phyloP scores from a whole-genome alignment of 2,888 invertebrate genomes.

The Lasioglossum lativentre region DNA sequence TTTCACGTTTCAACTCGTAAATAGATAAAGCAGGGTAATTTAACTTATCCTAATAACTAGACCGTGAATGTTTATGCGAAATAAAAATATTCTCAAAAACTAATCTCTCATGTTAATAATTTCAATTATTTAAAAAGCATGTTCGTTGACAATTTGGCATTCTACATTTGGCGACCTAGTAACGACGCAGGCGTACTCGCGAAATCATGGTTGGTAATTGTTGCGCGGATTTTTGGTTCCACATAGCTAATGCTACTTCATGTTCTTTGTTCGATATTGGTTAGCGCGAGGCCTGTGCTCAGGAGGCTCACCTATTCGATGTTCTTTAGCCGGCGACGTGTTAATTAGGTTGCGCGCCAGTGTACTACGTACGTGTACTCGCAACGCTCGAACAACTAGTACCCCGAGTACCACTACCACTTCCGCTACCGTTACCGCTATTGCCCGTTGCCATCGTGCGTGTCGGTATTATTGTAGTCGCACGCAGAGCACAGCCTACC shows the following conservation, averaged over 20 bases:
- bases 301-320: background rate
- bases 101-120: too few relatives aligned
- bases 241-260: background rate
- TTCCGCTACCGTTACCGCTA: background rate
- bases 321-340: background rate
- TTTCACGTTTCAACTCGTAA: too few relatives aligned
- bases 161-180: background rate
- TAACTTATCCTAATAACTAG: too few relatives aligned
- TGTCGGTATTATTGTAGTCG: background rate
- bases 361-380: background rate
- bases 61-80: too few relatives aligned
- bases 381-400: background rate
- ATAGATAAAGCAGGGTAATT: too few relatives aligned
- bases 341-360: background rate
- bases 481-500: background rate
- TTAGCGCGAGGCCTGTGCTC: background rate
- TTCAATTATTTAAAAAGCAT: too few relatives aligned
- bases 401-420: background rate
- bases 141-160: background rate
- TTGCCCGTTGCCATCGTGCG: background rate
- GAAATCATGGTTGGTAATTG: background rate
- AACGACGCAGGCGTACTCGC: background rate
- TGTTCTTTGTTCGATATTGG: background rate
- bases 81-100: too few relatives aligned
- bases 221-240: background rate